Evolutionary conservation across 2,888 invertebrate genomes (phyloP).

Genomic region (Cremastinae sp.): DNA sequence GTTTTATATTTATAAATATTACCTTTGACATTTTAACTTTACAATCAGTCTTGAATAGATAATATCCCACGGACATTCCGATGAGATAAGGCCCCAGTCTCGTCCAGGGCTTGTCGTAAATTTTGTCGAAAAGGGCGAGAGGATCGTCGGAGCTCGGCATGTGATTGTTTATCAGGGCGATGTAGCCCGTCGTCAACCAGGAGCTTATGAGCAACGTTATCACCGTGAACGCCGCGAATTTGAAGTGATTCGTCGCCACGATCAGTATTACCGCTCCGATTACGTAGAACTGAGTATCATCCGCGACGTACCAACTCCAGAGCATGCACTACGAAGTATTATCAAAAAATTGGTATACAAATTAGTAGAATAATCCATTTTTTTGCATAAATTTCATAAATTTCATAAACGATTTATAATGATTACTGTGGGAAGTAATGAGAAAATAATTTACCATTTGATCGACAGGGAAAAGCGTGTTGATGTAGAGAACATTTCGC

Average conservation of each 20-base stretch:
- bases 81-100: conserved; percentile 91
- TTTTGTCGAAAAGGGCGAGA: conserved; percentile 91
- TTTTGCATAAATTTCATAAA: background rate
- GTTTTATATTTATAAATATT: conserved; percentile 53
- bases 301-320: conserved; percentile 95
- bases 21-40: conserved; percentile 88
- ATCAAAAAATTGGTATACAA: conserved; percentile 6
- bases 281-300: conserved; percentile 93
- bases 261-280: conserved; percentile 91
- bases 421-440: too few relatives aligned
- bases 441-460: conserved; percentile 89
- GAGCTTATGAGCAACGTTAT: conserved; percentile 87
- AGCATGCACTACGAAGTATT: conserved; percentile 87
- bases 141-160: conserved; percentile 90
- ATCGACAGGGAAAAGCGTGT: conserved; percentile 91
- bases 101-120: conserved; percentile 95
- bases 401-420: too few relatives aligned
- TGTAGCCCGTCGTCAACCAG: conserved; percentile 89
- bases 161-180: conserved; percentile 90
- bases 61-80: conserved; percentile 92
- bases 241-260: conserved; percentile 90
- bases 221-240: conserved; percentile 86
- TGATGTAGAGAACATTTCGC: conserved; percentile 92
- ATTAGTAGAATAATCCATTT: conserved; percentile 9
- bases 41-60: conserved; percentile 90